Evolutionary conservation across 2,113 vertebrate genomes (phyloP).

Genomic region (Nesoenas mayeri): DNA sequence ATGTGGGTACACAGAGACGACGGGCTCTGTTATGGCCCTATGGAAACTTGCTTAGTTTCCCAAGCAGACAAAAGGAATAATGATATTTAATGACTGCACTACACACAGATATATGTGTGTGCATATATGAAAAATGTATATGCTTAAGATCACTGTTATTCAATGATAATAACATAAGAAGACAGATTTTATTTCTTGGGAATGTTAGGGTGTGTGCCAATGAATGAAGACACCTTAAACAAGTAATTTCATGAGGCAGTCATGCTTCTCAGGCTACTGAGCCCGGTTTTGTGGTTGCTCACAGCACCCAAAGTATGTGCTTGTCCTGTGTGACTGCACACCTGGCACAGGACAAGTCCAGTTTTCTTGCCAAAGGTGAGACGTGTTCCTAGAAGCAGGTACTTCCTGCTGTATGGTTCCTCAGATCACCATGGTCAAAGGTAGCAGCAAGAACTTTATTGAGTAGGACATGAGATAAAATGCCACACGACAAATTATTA

Average conservation of each 20-base stretch:
- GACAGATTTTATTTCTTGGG: background rate
- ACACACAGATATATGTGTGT: background rate
- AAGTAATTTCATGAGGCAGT: background rate
- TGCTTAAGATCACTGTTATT: background rate
- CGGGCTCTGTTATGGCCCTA: background rate
- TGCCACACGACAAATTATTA: background rate
- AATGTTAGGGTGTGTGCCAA: background rate
- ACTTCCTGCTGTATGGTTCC: background rate
- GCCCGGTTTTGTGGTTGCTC: background rate
- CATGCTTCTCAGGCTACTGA: background rate
- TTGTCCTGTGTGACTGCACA: background rate
- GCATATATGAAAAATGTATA: background rate
- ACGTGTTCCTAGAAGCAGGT: background rate
- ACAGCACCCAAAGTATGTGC: background rate
- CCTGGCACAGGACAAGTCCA: background rate
- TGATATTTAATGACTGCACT: background rate
- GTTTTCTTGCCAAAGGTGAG: background rate
- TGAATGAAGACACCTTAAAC: background rate
- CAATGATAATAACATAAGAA: background rate
- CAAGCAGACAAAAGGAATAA: background rate
- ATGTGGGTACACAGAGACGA: background rate
- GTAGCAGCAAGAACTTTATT: background rate
- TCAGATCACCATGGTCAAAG: background rate
- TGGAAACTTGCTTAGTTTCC: background rate
- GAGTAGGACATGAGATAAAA: background rate